phyloP scores from a whole-genome alignment of 1,140 invertebrate species.

The Sitophilus oryzae region DNA sequence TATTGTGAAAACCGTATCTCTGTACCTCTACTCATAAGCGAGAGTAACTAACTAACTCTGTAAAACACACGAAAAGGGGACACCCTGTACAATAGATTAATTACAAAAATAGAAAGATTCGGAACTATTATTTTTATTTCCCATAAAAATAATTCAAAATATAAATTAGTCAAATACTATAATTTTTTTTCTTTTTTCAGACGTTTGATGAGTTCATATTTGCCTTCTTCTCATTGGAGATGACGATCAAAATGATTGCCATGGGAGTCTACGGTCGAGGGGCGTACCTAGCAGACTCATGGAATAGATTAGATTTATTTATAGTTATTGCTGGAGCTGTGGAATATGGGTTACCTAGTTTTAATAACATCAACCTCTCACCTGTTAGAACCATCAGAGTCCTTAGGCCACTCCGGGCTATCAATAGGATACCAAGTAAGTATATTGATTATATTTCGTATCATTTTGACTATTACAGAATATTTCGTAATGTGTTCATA shows the following conservation, averaged over 20 bases:
- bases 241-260: constrained; percentile 97
- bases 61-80: too few species aligned
- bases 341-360: constrained; percentile 87
- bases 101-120: too few species aligned
- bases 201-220: constrained; percentile 98
- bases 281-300: constrained; percentile 94
- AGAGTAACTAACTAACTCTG: not conserved
- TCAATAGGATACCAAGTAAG: constrained; percentile 99
- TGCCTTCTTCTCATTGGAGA: constrained; percentile 92
- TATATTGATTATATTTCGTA: constrained; percentile 37
- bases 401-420: constrained; percentile 88
- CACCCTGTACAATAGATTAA: too few species aligned
- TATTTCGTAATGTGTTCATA: too few species aligned
- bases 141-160: constrained; percentile 2
- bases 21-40: too few species aligned
- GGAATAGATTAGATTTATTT: constrained; percentile 98
- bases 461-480: too few species aligned
- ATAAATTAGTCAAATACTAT: not conserved
- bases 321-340: constrained; percentile 92
- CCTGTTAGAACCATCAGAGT: constrained; percentile 97
- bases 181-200: constrained; percentile 49
- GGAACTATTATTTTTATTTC: too few species aligned
- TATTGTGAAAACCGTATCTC: too few species aligned
- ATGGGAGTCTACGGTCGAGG: constrained; percentile 96
- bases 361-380: constrained; percentile 97